Base-by-base conservation (phyloP, 2,888 invertebrate genomes). In the Eupithecia vulgata region DNA sequence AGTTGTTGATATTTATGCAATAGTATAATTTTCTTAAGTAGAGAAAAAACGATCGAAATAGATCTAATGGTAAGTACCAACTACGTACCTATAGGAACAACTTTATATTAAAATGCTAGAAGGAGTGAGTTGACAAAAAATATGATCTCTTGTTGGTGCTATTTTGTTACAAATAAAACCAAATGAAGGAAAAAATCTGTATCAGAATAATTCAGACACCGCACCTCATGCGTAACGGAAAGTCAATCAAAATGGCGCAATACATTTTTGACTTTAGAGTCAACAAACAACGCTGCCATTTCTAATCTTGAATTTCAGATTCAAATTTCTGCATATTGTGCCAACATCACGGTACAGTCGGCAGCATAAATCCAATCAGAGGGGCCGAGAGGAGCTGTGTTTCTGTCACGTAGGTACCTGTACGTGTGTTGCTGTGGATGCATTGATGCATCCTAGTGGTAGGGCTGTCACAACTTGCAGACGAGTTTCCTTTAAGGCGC, bases 311-410 rank as follows among this genome's bases (percentile, higher is more conserved):
- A 70, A 72, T 70, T 69, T 71, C 67, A 78, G 72, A 73, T 71
- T 69, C 71, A 70, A 68, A 75, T 78, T 73, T 69, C 74, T 74
- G 73, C 78, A 79, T 79, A 80, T 80, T 80, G 75, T 75, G 78
- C 73, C 74, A 75, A 73, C 77, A 76, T 70, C 69, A 76, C 76
- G 76, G 74, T 76, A 68, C 74, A 74, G 81, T 65, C 83, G 82
- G 80, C 82, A 85, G 86, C 87, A 87, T 87, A 91, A 93, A 93
- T 93, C 91, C 93, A 93, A 93, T 93, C 93, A 92, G 87, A 64
- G 84, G 86, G 85, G 85, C 83, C 86, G 88, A 84, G 81, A 80
- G 77, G 80, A 76, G 78, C 76, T 75, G 75, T 74, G 84, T 68
- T 74, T 64, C 69, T 68, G 75, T 75, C 75, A 69, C 67, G 66